These are phyloP conservation scores for Percina caprodes DNA, from an alignment of 2,113 vertebrate species.

Conservation along the genomic window DNA sequence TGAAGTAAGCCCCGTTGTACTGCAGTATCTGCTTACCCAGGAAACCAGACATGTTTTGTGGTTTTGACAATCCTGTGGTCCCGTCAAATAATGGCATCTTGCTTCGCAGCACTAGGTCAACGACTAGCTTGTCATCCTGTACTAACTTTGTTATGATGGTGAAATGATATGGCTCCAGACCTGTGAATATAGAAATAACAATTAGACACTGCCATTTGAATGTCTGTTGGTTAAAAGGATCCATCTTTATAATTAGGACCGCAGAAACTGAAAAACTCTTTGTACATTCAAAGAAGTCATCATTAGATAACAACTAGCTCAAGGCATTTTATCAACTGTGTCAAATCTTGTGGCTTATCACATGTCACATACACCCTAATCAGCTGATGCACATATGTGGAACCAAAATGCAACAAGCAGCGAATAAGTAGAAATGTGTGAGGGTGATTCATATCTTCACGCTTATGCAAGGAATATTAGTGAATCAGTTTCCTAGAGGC, in stretches of 20 bases:
- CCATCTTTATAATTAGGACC: neutral
- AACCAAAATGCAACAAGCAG: slow-evolving; percentile 22
- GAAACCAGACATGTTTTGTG: slow-evolving; percentile 66
- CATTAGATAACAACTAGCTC: neutral
- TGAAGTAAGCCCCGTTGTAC: slow-evolving; percentile 87
- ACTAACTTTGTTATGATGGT: slow-evolving; percentile 38
- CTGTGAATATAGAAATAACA: slow-evolving; percentile 55
- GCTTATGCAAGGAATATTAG: neutral
- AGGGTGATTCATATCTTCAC: neutral
- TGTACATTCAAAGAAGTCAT: neutral
- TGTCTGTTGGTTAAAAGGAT: neutral
- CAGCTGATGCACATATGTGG: slow-evolving; percentile 3
- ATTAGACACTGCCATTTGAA: slow-evolving; percentile 21
- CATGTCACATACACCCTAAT: slow-evolving; percentile 31
- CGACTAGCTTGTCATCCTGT: slow-evolving; percentile 86
- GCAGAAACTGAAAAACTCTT: neutral
- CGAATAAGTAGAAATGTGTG: slow-evolving; percentile 5
- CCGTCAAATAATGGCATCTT: slow-evolving; percentile 86
- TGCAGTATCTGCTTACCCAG: slow-evolving; percentile 71
- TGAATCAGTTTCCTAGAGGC: neutral
- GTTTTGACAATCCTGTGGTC: slow-evolving; percentile 63
- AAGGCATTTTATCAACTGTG: slow-evolving; percentile 21
- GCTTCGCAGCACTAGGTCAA: slow-evolving; percentile 76
- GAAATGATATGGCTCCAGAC: slow-evolving; percentile 45
- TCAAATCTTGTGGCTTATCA: slow-evolving; percentile 36